Base-by-base conservation (phyloP, 2,888 invertebrate genomes). In the Protula sp. region DNA sequence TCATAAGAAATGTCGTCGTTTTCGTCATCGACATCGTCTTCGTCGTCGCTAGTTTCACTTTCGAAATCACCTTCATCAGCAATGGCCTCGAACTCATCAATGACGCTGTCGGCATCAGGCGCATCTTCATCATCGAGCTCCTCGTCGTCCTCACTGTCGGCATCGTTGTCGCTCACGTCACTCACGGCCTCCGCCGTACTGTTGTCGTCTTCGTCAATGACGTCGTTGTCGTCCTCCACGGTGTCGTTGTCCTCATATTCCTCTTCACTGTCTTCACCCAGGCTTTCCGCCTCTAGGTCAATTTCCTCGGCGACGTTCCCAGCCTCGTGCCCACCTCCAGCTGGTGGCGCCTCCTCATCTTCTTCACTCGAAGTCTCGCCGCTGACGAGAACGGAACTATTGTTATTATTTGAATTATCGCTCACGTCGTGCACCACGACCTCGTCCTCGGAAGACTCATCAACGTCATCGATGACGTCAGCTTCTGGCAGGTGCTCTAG, bases 161-260 rank as follows among this genome's bases (percentile, higher is more conserved):
- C 27, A 48, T 58, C 47, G 31, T 59, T n/a, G 45, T 58, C 28
- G 31, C 30, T 22, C 27, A 58, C 30, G 31, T 58, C 27, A 48
- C 50, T 1, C 38, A 52, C 29, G 30, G 47, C 19, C 29, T 54
- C 22, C 26, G 55, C 4, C 24, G 52, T 14, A 30, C 54, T 24
- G 48, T 52, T n/a, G 26, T 57, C 19, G 28, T 26, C 30, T 2
- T 38, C 56, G 55, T 56, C 0, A 55, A 60, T 9, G 53, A 48
- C 3, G 63, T 59, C 47, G 63, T 55, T 30, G 54, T 62, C 52
- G 58, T 66, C 9, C 47, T 38, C 24, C 14, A 55, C 51, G 47
- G 30, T n/a, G 45, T 45, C 9, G 57, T 47, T 30, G 30, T 58
- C 1, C 29, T 58, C 4, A 26, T 59, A 0, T n/a, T 59, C 27